Percentiles rank a stretch among this genome's conserved stretches.
These are phyloP conservation scores for Peromyscus nudipes DNA, from an alignment of 2,797 vertebrate genomes.

Conservation along the genomic window DNA sequence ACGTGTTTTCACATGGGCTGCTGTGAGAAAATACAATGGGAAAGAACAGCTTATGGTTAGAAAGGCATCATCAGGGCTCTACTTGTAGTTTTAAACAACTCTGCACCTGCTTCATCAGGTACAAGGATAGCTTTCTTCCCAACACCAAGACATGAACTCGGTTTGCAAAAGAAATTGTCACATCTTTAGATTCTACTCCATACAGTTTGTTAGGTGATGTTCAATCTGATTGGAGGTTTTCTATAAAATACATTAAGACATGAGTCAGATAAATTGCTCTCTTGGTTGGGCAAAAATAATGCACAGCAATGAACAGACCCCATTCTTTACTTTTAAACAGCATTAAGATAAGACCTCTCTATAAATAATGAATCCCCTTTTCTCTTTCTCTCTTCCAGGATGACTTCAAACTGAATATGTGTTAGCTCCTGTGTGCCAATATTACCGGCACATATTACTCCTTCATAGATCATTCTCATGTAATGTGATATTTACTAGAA, in stretches of 20 bases:
- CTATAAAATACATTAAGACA: neutral
- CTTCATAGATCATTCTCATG: neutral
- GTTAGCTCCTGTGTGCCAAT: neutral
- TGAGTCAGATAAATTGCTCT: neutral
- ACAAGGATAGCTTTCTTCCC: neutral
- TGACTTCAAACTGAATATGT: neutral
- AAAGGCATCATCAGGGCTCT: neutral
- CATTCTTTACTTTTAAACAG: neutral
- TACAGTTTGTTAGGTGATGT: neutral
- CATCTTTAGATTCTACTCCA: neutral
- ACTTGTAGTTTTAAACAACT: neutral
- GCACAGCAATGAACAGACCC: neutral
- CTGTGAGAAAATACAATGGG: neutral
- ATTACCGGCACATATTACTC: too few species aligned
- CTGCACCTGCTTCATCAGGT: neutral
- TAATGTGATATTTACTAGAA: neutral
- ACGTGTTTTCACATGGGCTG: neutral
- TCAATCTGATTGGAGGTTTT: neutral
- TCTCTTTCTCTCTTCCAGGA: neutral
- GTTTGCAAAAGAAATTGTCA: neutral
- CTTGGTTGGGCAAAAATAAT: neutral
- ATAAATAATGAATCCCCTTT: neutral
- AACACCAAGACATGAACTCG: neutral
- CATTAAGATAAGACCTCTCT: neutral
- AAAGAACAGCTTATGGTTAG: neutral